Evolutionary conservation across 2,888 invertebrate genomes (phyloP).

Genomic region (Galerucella pusilla): DNA sequence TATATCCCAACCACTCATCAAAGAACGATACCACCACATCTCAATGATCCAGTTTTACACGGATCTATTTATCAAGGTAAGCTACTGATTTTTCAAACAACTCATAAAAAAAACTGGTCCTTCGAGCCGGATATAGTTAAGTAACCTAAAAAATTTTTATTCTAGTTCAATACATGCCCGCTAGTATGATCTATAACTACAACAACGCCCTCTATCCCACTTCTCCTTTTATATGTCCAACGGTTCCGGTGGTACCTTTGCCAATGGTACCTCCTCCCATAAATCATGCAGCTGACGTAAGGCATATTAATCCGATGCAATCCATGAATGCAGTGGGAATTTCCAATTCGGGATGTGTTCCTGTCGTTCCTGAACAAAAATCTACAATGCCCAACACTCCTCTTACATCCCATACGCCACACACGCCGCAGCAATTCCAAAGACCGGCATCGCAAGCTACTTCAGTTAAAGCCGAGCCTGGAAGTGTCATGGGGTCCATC

Average conservation of each 20-base stretch:
- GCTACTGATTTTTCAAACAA: neutral
- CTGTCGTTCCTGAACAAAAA: slow-evolving; percentile 44
- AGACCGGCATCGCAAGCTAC: slow-evolving; percentile 68
- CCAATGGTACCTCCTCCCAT: slow-evolving; percentile 52
- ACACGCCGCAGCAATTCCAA: slow-evolving; percentile 54
- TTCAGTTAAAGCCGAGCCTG: slow-evolving; percentile 69
- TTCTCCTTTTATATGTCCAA: slow-evolving; percentile 73
- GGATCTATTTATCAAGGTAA: slow-evolving; percentile 55
- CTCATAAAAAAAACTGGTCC: neutral
- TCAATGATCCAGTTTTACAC: slow-evolving; percentile 32
- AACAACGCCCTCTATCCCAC: slow-evolving; percentile 63
- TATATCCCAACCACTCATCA: slow-evolving; percentile 68
- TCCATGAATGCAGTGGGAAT: slow-evolving; percentile 31
- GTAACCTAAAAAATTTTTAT: neutral
- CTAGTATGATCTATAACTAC: slow-evolving; percentile 71
- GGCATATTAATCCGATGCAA: slow-evolving; percentile 27
- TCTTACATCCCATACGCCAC: slow-evolving; percentile 43
- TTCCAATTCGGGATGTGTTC: slow-evolving; percentile 21
- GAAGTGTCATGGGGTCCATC: slow-evolving; percentile 65
- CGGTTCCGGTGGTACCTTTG: slow-evolving; percentile 63
- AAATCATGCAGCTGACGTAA: slow-evolving; percentile 13
- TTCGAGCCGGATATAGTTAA: neutral
- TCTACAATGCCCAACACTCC: slow-evolving; percentile 15
- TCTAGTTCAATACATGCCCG: slow-evolving; percentile 73
- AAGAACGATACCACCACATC: slow-evolving; percentile 41